Percentiles rank a stretch among this genome's conserved stretches.
These are phyloP conservation scores for Lydus trimaculatus DNA, from an alignment of 2,888 invertebrate species.

Conservation along the genomic window DNA sequence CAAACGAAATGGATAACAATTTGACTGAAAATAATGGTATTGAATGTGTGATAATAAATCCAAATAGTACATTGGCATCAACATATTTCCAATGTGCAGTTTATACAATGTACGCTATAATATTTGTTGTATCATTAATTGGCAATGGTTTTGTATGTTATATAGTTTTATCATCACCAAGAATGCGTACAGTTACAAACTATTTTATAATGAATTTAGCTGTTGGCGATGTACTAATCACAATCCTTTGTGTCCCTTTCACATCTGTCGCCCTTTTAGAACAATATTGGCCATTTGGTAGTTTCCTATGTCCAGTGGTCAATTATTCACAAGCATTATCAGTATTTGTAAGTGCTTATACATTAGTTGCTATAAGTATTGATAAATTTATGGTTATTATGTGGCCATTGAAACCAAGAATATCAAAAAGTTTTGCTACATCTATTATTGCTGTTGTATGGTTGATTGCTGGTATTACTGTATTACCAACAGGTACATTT, in stretches of 20 bases:
- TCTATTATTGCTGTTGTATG: conserved; percentile 76
- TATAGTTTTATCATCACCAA: conserved; percentile 81
- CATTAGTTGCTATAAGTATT: conserved; percentile 87
- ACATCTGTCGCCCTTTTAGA: conserved; percentile 83
- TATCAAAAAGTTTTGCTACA: conserved; percentile 76
- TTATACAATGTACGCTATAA: conserved; percentile 74
- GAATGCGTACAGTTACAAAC: conserved; percentile 93
- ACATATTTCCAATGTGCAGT: conserved; percentile 70
- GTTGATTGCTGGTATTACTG: conserved; percentile 78
- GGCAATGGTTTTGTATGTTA: conserved; percentile 87
- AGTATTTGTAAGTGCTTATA: conserved; percentile 87
- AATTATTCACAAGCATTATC: conserved; percentile 84
- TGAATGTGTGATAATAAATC: conserved; percentile 37
- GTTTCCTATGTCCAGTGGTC: conserved; percentile 80
- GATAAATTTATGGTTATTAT: conserved; percentile 92
- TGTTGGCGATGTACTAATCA: conserved; percentile 89
- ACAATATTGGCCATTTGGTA: conserved; percentile 90
- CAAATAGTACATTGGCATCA: conserved; percentile 38
- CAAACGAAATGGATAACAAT: neutral
- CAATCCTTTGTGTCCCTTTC: conserved; percentile 89
- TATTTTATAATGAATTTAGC: conserved; percentile 91
- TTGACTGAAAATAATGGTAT: conserved; percentile 23
- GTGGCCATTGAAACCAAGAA: conserved; percentile 83
- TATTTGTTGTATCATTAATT: conserved; percentile 74
- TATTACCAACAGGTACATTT: conserved; percentile 82